Base-by-base conservation (phyloP, 37 sponge, comb jelly and placozoan genomes). In the Beroe ovata region DNA sequence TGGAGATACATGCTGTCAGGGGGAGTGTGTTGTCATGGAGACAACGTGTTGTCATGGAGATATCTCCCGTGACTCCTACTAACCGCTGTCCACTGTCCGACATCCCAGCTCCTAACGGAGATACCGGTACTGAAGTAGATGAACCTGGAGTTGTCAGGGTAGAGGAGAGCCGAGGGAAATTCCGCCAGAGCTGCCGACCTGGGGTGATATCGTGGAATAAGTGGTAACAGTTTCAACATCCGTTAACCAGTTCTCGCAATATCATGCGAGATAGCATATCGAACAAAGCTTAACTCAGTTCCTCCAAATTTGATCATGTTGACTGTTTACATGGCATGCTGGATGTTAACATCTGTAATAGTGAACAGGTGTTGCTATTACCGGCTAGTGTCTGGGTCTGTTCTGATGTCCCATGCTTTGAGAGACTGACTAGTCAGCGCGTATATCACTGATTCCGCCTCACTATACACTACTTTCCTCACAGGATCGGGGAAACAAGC, bases 41-140 rank as follows among this genome's bases (percentile, higher is more conserved):
- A n/a, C n/a, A n/a, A n/a, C n/a, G n/a, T n/a, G n/a, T n/a, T n/a
- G n/a, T n/a, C n/a, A n/a, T n/a, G n/a, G n/a, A n/a, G n/a, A n/a
- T n/a, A n/a, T n/a, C n/a, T n/a, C n/a, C n/a, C n/a, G n/a, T n/a
- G n/a, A n/a, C n/a, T 63, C 26, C 8, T 11, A 77, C 84, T 40
- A 0, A 40, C 84, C 8, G 84, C 84, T 2, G 54, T 26, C 84
- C 84, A 77, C 84, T 77, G 84, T 8, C 11, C 38, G 2, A 77
- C 54, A 23, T 77, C 41, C 84, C 84, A 77, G 54, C 84, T 77
- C 54, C 84, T 8, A 8, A 77, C 84, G 19, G 54, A 42, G 14
- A 77, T 77, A 8, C 84, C 84, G 4, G 84, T 77, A 42, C 84
- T 77, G 28, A 77, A 77, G 84, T 77, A 77, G n/a, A 77, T 77